Base-by-base conservation (phyloP, 2,113 vertebrate species). In the Sceloporus undulatus region DNA sequence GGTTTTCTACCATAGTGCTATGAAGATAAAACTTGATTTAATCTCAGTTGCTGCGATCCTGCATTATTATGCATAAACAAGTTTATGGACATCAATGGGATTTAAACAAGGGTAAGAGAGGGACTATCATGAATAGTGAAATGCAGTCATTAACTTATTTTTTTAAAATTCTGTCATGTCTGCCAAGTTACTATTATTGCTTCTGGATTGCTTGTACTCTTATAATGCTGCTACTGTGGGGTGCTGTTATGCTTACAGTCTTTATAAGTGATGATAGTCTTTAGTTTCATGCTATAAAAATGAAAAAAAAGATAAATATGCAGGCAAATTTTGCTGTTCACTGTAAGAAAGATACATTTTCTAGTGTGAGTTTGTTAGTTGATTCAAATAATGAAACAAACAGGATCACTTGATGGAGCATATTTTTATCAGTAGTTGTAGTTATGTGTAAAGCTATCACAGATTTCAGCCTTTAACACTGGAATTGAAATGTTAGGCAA, bases 21-120 rank as follows among this genome's bases (percentile, higher is more conserved):
- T 82, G 70, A 90, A 88, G 79, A 5, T 1, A 4, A 62, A 8
- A 82, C 42, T 83, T 83, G 59, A 77, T 78, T 77, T 83, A 65
- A 68, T 54, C 73, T 83, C 34, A 68, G n/a, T 83, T 73, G 23
- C 74, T 77, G 80, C 54, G 73, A 88, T 82, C 40, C 29, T 88
- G 40, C 23, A 82, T 68, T 88, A 82, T 62, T 82, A 76, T 82
- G 86, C 59, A 77, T 77, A 52, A 82, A 48, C 27, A 87, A 52
- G 5, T 52, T 56, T 29, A 10, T 66, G 54, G 79, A 75, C 29
- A 87, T 66, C 86, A 76, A 5, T 83, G 42, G 73, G 87, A 38
- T 66, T 83, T 83, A 82, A 88, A 21, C 42, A 82, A 76, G 85
- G 77, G 66, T 73, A 59, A 42, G 56, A 23, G 29, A 75, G 71